These are phyloP conservation scores for Podargus strigoides DNA, from an alignment of 2,797 vertebrate species.

Conservation along the genomic window DNA sequence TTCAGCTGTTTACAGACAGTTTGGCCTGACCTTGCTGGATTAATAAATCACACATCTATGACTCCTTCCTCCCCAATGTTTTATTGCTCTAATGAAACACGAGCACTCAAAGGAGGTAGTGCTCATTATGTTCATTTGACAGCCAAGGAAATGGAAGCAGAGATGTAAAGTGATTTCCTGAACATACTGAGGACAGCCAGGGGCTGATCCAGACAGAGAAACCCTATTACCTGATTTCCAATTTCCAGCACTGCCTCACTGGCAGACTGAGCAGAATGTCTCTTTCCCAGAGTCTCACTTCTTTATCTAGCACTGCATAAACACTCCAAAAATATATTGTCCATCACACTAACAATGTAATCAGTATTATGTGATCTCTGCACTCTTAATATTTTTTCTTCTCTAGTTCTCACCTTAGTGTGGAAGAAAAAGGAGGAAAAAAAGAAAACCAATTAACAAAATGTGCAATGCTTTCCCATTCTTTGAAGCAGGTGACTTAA, in stretches of 20 bases:
- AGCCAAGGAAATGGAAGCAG: conserved; percentile 38
- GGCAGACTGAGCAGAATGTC: not conserved
- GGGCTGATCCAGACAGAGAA: not conserved
- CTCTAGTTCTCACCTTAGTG: not conserved
- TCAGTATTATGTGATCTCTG: not conserved
- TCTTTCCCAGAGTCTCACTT: not conserved
- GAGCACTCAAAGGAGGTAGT: not conserved
- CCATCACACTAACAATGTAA: not conserved
- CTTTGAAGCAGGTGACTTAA: not conserved
- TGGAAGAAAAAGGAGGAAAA: not conserved
- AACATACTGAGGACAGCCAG: not conserved
- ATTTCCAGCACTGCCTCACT: not conserved
- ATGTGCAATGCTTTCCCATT: not conserved
- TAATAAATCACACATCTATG: not conserved
- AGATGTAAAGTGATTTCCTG: conserved; percentile 37
- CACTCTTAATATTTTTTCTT: not conserved
- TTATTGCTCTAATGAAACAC: not conserved
- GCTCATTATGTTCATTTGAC: not conserved
- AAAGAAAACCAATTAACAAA: not conserved
- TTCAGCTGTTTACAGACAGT: not conserved
- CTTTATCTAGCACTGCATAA: not conserved
- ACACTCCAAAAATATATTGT: not conserved
- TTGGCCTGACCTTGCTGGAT: not conserved
- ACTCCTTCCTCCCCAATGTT: not conserved
- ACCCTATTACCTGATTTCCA: not conserved